Conservation (phyloP, 2,113 vertebrate genomes). For the Tragelaphus scriptus region DNA sequence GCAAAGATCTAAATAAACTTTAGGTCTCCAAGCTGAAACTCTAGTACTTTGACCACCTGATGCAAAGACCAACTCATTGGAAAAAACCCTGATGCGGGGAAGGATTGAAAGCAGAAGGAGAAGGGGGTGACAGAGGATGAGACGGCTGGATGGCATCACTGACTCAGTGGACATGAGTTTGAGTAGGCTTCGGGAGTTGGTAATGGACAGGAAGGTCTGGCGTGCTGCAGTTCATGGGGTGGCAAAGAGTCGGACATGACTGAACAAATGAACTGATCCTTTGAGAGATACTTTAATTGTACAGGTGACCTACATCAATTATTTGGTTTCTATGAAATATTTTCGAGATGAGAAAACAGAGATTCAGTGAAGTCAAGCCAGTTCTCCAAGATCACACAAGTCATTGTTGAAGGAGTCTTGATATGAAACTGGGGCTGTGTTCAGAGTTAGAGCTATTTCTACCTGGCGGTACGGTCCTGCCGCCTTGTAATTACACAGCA, state of each 20-base stretch:
- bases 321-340: neutral
- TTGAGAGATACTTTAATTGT: neutral
- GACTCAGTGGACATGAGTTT: neutral
- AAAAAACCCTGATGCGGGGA: neutral
- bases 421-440: neutral
- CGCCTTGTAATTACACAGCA: rapidly evolving
- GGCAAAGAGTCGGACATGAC: rapidly evolving
- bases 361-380: neutral
- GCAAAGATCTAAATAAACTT: neutral
- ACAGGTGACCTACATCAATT: neutral
- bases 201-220: neutral
- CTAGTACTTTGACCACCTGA: neutral
- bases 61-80: neutral
- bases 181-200: neutral
- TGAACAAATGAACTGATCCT: neutral
- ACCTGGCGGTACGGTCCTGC: rapidly evolving
- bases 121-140: neutral
- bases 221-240: neutral
- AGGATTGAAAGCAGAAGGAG: neutral
- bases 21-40: neutral
- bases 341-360: neutral
- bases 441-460: neutral
- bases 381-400: neutral
- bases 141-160: neutral
- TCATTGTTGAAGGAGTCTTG: neutral